A percentile compares a stretch with the other conserved stretches of the same genome.
These are phyloP conservation scores for Zonotrichia leucophrys DNA, from an alignment of 2,113 vertebrate genomes.

Conservation along the genomic window DNA sequence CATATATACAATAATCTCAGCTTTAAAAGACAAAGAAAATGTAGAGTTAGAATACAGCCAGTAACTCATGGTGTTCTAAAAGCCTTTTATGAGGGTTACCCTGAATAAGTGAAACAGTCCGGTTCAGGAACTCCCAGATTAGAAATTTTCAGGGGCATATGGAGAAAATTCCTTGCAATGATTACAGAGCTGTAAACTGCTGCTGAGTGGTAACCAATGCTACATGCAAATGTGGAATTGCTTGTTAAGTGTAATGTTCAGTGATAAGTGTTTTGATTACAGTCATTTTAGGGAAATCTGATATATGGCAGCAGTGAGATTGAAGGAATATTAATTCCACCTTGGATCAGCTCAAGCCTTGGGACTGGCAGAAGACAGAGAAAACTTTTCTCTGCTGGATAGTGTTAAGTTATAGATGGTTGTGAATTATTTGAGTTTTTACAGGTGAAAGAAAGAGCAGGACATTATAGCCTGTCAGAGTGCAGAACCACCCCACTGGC, in stretches of 20 bases:
- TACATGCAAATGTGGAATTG: neutral
- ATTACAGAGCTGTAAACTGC: neutral
- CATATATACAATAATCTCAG: neutral
- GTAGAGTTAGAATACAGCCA: neutral
- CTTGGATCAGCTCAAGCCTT: neutral
- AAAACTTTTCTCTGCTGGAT: neutral
- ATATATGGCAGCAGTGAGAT: neutral
- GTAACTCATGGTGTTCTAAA: neutral
- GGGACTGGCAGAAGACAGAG: neutral
- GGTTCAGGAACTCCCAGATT: neutral
- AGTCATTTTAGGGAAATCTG: neutral
- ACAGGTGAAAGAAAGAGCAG: neutral
- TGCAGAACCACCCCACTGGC: rapidly evolving
- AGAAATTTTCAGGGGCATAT: neutral
- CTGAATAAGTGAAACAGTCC: neutral
- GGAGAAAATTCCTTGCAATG: neutral
- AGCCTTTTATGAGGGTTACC: neutral
- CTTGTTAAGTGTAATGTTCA: neutral
- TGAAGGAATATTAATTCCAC: neutral
- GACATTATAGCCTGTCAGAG: neutral
- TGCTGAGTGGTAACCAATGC: neutral
- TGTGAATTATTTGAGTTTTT: neutral
- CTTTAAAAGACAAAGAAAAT: neutral
- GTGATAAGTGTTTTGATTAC: constrained; percentile 2
- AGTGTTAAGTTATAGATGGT: neutral